Conservation (phyloP, 2,797 vertebrate species). For the Amphiprion clarkii region DNA sequence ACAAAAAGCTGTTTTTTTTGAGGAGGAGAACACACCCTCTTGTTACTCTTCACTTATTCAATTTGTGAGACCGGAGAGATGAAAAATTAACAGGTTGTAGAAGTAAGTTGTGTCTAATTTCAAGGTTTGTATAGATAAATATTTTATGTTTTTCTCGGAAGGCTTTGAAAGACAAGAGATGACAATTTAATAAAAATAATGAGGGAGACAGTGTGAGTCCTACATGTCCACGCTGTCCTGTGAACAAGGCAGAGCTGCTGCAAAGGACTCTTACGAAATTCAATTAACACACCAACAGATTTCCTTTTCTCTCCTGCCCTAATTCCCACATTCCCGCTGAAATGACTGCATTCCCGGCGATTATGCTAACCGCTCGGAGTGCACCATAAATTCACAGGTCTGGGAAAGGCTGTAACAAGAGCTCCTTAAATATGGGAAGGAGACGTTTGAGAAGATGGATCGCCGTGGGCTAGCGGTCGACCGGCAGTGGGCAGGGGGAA, state of each 20-base stretch:
- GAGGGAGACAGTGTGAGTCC: slow-evolving; percentile 5
- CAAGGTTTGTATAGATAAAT: slow-evolving; percentile 12
- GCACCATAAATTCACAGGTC: slow-evolving; percentile 83
- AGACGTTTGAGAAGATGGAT: slow-evolving; percentile 85
- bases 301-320: slow-evolving; percentile 78
- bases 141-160: slow-evolving; percentile 1
- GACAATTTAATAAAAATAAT: slow-evolving; percentile 6
- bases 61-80: slow-evolving; percentile 56
- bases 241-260: slow-evolving; percentile 57
- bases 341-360: slow-evolving; percentile 80
- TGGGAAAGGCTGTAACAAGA: slow-evolving; percentile 82
- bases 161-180: slow-evolving; percentile 29
- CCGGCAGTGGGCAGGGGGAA: slow-evolving; percentile 90
- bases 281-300: slow-evolving; percentile 83
- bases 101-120: slow-evolving; percentile 23
- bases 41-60: slow-evolving; percentile 58
- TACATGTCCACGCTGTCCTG: slow-evolving; percentile 32
- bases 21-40: slow-evolving; percentile 49
- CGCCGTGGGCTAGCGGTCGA: slow-evolving; percentile 77
- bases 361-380: slow-evolving; percentile 82
- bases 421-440: slow-evolving; percentile 84
- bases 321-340: slow-evolving; percentile 84
- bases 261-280: slow-evolving; percentile 80
- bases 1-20: slow-evolving; percentile 46
- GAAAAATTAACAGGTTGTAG: slow-evolving; percentile 26